Evolutionary conservation across 2,888 invertebrate species (phyloP), one percentile per base, ranked within the genome.

Genomic region (Tenthredo notha): DNA sequence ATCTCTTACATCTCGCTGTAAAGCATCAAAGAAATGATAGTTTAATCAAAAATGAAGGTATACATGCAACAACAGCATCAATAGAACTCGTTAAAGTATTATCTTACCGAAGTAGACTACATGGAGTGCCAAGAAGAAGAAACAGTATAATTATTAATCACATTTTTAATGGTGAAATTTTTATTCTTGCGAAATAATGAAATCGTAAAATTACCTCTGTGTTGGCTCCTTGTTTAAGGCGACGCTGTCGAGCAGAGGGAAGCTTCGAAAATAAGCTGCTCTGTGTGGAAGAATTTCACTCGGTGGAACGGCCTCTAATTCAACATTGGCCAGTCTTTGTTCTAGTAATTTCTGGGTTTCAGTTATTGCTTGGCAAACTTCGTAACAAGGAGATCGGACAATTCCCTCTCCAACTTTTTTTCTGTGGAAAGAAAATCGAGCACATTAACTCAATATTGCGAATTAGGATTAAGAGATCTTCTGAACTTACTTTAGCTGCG

Each of bases 231-330:
- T 96, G 92, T 97, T 97, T 86, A 98, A 94, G 85, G 96, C 94
- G 54, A 95, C 95, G 87, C 95, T 96, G 93, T 98, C 98, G 87
- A 99, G 95, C 67, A 97, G 93, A 80, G 99, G 99, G 94, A 99
- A 98, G 91, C 96, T 97, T 93, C 97, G 95, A 94, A 96, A 96
- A 94, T 96, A 96, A 40, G 96, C 96, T 87, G 96, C 95, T 90
- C 96, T 95, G 93, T 96, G 96, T 86, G 96, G 96, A 91, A 97
- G 95, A 78, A 98, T 95, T 94, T 97, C 97, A 88, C 95, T 96
- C 12, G 98, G 98, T 84, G 96, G 95, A 54, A 97, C 96, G 87
- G 97, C 97, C 92, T 98, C 97, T 89, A 97, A 96, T 94, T 98
- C 98, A 5, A 98, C 95, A 94, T 95, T 95, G 90, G 94, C 95